phyloP scores from a whole-genome alignment of 1,140 invertebrate species.

The Neomicropteryx cornuta region DNA sequence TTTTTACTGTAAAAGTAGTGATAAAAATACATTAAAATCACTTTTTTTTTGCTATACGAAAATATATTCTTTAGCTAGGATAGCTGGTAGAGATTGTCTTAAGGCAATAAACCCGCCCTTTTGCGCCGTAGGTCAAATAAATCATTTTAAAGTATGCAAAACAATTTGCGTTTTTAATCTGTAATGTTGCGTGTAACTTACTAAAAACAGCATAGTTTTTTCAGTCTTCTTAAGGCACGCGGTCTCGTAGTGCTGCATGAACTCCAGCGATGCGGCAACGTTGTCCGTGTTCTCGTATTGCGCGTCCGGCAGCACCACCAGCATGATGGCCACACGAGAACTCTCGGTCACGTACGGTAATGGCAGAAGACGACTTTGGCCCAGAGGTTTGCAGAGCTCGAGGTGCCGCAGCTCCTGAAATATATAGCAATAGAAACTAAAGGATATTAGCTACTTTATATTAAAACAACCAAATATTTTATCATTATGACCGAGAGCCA shows the following conservation, averaged over 20 bases:
- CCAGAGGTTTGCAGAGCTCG: conserved; percentile 67
- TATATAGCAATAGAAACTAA: background rate
- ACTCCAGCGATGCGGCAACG: conserved; percentile 43
- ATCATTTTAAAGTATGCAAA: conserved; percentile 12
- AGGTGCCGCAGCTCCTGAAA: conserved; percentile 20
- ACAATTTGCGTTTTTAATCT: conserved; percentile 1
- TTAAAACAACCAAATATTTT: background rate
- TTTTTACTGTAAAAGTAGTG: background rate
- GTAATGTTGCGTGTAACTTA: conserved; percentile 27
- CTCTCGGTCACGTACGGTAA: conserved; percentile 90
- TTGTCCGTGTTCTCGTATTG: conserved; percentile 12
- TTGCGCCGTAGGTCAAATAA: conserved; percentile 5
- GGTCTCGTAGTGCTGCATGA: conserved; percentile 59
- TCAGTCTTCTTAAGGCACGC: conserved; percentile 64
- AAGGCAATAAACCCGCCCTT: conserved; percentile 1
- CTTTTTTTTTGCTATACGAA: conserved; percentile 2
- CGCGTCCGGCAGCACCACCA: conserved; percentile 40
- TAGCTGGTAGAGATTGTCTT: conserved; percentile 1
- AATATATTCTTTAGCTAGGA: background rate
- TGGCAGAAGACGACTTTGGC: conserved; percentile 72
- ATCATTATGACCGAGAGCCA: background rate
- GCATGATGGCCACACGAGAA: conserved; percentile 61
- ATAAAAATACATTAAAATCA: background rate
- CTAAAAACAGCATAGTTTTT: conserved; percentile 64
- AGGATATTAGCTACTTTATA: background rate